phyloP scores from a whole-genome alignment of 2,113 vertebrate species.

The Urocynchramus pylzowi region DNA sequence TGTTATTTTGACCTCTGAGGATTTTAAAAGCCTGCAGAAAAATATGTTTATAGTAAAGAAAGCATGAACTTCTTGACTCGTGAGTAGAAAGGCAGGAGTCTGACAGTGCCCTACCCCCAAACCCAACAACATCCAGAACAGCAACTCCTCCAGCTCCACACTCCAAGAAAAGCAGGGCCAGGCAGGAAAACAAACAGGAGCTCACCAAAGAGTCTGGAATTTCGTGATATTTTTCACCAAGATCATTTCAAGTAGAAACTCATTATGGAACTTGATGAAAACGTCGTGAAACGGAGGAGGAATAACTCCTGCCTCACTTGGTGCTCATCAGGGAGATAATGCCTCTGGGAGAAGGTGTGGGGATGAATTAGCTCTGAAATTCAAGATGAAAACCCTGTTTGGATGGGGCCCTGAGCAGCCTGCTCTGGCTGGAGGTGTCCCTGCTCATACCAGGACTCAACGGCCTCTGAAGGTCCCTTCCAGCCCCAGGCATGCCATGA shows the following conservation, averaged over 20 bases:
- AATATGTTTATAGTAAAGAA: not conserved
- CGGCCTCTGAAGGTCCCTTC: not conserved
- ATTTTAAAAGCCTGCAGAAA: constrained; percentile 30
- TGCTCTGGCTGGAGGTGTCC: not conserved
- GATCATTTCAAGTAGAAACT: not conserved
- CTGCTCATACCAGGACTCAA: not conserved
- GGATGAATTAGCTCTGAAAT: not conserved
- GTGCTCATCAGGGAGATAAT: not conserved
- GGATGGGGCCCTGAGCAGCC: not conserved
- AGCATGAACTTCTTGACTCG: not conserved
- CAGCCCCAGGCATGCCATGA: not conserved
- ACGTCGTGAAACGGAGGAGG: not conserved
- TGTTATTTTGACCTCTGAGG: constrained; percentile 48
- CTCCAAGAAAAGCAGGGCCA: not conserved
- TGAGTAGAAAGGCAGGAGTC: not conserved
- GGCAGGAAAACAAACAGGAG: not conserved
- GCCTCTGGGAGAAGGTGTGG: not conserved
- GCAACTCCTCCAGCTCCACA: not conserved
- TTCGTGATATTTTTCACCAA: not conserved
- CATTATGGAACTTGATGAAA: not conserved
- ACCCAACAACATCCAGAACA: not conserved
- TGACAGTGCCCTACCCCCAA: not conserved
- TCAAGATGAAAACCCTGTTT: not conserved
- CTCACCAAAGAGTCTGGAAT: not conserved
- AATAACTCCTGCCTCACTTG: constrained; percentile 16